phyloP scores from a whole-genome alignment of 1,140 invertebrate species.

The Ylistrum balloti region DNA sequence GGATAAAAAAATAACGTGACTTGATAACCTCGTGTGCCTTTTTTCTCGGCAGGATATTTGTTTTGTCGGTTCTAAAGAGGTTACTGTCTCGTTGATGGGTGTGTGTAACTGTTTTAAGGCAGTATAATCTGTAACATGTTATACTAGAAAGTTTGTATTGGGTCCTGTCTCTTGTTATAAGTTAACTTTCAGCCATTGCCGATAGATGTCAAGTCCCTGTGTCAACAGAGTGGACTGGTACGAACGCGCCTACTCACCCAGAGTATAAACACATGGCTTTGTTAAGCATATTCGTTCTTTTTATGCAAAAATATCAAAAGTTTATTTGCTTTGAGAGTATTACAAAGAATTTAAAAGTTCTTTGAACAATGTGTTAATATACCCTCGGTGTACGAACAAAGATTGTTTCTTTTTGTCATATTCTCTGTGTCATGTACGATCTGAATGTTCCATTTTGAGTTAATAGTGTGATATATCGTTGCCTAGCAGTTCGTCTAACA shows the following conservation, averaged over 20 bases:
- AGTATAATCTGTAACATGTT: background rate
- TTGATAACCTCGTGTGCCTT: background rate
- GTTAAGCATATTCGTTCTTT: background rate
- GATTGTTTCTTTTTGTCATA: too few relatives aligned
- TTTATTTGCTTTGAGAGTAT: background rate
- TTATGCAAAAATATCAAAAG: background rate
- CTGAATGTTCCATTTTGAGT: too few relatives aligned
- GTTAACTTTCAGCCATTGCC: background rate
- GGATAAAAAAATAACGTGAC: background rate
- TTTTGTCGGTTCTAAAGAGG: background rate
- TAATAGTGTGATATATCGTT: too few relatives aligned
- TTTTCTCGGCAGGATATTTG: conserved; percentile 11
- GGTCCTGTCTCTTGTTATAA: background rate
- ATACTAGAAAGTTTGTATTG: background rate
- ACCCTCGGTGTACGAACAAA: background rate
- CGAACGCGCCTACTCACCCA: conserved; percentile 30
- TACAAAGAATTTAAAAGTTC: background rate
- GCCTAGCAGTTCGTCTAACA: too few relatives aligned
- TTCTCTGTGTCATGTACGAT: too few relatives aligned
- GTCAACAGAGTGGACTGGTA: conserved; percentile 4
- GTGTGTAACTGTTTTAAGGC: background rate
- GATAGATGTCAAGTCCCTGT: conserved; percentile 27
- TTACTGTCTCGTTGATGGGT: background rate
- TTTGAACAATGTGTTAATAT: background rate
- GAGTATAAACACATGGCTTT: background rate